Base-by-base conservation (phyloP, 2,797 vertebrate genomes). In the Botia kubotai region DNA sequence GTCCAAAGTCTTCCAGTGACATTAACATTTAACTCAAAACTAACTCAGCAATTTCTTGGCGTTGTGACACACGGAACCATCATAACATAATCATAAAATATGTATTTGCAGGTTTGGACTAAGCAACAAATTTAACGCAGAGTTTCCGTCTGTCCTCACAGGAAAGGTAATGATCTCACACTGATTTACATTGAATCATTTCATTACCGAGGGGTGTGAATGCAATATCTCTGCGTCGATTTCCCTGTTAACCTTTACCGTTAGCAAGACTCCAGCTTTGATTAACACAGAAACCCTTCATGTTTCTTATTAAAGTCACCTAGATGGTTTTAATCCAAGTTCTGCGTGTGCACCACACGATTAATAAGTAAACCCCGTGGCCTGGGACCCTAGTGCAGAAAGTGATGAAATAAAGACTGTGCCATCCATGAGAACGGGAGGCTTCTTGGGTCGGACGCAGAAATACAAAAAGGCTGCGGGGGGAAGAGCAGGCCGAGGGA, bases 71-170 rank as follows among this genome's bases (percentile, higher is more conserved):
- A n/a, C 53, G 6, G 14, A 13, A 71, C 26, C 13, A 13, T 33
- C 33, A 21, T 6, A 39, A 5, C 29, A 39, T 26, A 72, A 10
- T 72, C 33, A 39, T 79, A 62, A 77, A 69, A 77, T 81, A 46
- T 85, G 57, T 83, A 48, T 86, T 87, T 87, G 29, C 88, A 99
- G 98, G 93, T 99, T 99, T 97, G 98, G 98, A 92, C 94, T 99
- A 89, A 98, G 95, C 96, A 99, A 98, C 96, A 97, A 96, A 94
- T 99, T 99, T 94, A 97, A 99, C 91, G 95, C 96, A 87, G 97
- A 99, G 92, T 99, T 98, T 92, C 98, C 98, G 39, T 97, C 97
- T 85, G 92, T 99, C 95, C 96, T 99, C 91, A 99, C 97, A 91
- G 98, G 97, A 94, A 99, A 99, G 96, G 97, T 99, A 97, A 94